Evolutionary conservation across 2,888 invertebrate genomes (phyloP).

Genomic region (Drosophila yooni): DNA sequence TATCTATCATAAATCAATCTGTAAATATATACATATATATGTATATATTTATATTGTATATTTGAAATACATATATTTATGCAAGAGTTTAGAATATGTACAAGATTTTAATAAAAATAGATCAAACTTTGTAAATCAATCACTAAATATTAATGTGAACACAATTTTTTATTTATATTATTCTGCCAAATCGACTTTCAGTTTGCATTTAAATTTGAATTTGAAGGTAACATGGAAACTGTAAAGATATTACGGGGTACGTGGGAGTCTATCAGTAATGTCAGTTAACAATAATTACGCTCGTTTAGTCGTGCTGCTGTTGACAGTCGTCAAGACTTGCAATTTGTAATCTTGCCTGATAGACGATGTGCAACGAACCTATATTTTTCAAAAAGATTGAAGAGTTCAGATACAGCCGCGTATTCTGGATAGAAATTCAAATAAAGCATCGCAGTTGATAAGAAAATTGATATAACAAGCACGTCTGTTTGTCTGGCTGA

Average conservation of each 20-base stretch:
- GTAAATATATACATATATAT: background rate
- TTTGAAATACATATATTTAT: too few species aligned
- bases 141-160: background rate
- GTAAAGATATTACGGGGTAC: background rate
- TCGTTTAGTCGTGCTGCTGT: too few species aligned
- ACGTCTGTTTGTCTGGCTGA: background rate
- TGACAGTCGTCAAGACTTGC: constrained; percentile 23
- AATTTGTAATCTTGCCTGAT: constrained; percentile 1
- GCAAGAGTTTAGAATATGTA: background rate
- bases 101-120: background rate
- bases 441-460: constrained; percentile 18
- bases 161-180: background rate
- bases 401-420: background rate
- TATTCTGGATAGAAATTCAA: constrained; percentile 9
- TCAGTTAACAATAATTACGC: background rate
- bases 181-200: too few species aligned
- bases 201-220: too few species aligned
- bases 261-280: background rate
- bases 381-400: background rate
- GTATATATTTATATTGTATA: background rate
- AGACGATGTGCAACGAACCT: background rate
- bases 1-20: background rate
- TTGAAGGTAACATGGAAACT: background rate
- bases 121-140: background rate
- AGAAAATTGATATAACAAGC: background rate